Evolutionary conservation across 2,888 invertebrate species (phyloP).

Genomic region (Heliothis peltigera): DNA sequence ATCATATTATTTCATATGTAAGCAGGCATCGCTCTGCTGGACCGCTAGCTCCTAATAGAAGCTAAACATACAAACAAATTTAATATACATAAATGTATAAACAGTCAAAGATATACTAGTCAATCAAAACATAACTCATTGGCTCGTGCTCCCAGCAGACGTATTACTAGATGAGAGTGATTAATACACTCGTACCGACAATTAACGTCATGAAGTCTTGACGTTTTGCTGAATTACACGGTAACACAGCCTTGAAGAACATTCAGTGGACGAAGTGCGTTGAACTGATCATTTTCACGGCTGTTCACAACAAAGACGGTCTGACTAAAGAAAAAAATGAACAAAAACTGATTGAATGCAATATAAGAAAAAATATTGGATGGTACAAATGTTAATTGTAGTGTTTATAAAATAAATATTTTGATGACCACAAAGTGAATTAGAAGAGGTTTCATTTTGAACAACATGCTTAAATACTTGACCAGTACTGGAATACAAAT

Average conservation of each 20-base stretch:
- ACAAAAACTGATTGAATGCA: background rate
- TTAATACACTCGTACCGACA: constrained; percentile 31
- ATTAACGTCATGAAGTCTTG: constrained; percentile 33
- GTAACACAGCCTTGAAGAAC: constrained; percentile 8
- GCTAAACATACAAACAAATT: too few species aligned
- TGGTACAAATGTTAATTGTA: too few species aligned
- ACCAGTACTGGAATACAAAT: too few species aligned
- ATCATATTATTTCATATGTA: too few species aligned
- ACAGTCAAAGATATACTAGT: constrained; percentile 15
- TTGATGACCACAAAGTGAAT: too few species aligned
- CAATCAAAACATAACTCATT: constrained; percentile 34
- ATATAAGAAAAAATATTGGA: background rate
- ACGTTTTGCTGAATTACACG: constrained; percentile 25
- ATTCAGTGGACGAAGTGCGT: constrained; percentile 11
- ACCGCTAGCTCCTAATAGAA: too few species aligned
- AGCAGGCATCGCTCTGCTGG: too few species aligned
- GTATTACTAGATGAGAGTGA: constrained; percentile 44
- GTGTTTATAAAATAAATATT: too few species aligned
- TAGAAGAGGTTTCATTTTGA: too few species aligned
- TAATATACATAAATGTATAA: too few species aligned
- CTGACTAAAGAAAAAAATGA: background rate
- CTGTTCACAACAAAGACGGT: background rate
- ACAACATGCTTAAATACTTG: too few species aligned
- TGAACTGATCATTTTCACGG: constrained; percentile 27
- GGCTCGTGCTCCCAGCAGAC: constrained; percentile 29